Percentiles rank a stretch among this genome's conserved stretches.
phyloP scores from a whole-genome alignment of 2,113 vertebrate species.

The Acanthochromis polyacanthus region DNA sequence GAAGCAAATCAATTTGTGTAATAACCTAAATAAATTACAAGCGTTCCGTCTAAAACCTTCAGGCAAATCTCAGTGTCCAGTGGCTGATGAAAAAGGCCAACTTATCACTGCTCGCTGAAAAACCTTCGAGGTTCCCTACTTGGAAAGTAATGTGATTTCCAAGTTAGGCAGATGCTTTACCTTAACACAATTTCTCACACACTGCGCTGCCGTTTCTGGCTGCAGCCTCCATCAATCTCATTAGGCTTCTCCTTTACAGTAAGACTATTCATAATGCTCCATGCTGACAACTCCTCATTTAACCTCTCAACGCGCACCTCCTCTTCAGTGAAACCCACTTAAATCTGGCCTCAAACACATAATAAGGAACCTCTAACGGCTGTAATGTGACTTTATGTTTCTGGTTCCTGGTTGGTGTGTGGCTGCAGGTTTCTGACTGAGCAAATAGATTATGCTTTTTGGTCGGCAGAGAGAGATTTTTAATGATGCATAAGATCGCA shows the following conservation, averaged over 20 bases:
- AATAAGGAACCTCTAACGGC: constrained; percentile 37
- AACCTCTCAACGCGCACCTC: constrained; percentile 50
- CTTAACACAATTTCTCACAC: constrained; percentile 55
- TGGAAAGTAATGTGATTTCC: constrained; percentile 65
- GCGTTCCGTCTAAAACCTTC: constrained; percentile 7
- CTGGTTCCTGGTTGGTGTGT: constrained; percentile 15
- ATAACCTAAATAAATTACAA: constrained; percentile 20
- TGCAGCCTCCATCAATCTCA: constrained; percentile 54
- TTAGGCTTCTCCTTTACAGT: constrained; percentile 55
- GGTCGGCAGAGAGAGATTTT: constrained; percentile 12
- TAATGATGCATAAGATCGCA: constrained; percentile 9
- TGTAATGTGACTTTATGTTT: constrained; percentile 40
- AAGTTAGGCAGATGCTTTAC: constrained; percentile 38
- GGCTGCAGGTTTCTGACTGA: constrained; percentile 36
- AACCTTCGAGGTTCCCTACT: constrained; percentile 37
- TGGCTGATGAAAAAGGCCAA: constrained; percentile 6
- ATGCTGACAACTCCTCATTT: constrained; percentile 56
- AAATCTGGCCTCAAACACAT: constrained; percentile 15
- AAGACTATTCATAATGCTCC: constrained; percentile 50
- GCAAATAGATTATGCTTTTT: constrained; percentile 37
- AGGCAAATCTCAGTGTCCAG: constrained; percentile 22
- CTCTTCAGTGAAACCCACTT: constrained; percentile 41
- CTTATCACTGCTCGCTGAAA: constrained; percentile 25
- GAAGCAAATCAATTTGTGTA: constrained; percentile 21
- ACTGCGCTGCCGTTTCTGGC: constrained; percentile 49